A percentile compares a stretch with the other conserved stretches of the same genome.
Evolutionary conservation across 2,113 vertebrate genomes (phyloP).

Genomic region (Typhlomys cinereus): DNA sequence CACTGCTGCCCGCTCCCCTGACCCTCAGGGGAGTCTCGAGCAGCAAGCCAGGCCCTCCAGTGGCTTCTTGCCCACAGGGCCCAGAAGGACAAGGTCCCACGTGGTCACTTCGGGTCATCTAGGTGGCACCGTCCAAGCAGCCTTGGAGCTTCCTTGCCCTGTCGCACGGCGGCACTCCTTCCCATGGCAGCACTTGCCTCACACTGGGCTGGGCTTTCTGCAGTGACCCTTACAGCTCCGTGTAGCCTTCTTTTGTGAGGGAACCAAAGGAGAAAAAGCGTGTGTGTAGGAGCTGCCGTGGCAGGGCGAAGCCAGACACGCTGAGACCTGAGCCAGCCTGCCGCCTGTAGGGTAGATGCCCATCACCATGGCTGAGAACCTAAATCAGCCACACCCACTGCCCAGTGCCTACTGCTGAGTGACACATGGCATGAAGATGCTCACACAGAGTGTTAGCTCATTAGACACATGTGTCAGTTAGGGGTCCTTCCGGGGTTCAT

Average conservation of each 20-base stretch:
- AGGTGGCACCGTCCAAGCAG: background rate
- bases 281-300: background rate
- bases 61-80: background rate
- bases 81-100: background rate
- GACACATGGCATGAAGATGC: rapidly evolving
- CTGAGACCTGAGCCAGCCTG: background rate
- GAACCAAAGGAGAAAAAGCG: rapidly evolving
- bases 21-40: background rate
- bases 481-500: background rate
- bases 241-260: background rate
- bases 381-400: background rate
- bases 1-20: rapidly evolving
- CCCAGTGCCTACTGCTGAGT: rapidly evolving
- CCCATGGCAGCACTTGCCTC: background rate
- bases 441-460: rapidly evolving
- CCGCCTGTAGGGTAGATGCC: rapidly evolving
- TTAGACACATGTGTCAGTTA: no score
- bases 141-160: rapidly evolving
- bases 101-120: rapidly evolving
- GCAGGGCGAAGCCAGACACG: background rate
- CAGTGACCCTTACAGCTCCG: background rate
- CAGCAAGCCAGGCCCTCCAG: background rate
- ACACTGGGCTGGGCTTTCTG: rapidly evolving
- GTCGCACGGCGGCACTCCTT: background rate
- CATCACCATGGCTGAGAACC: background rate